Evolutionary conservation across 2,888 invertebrate species (phyloP).

Genomic region (Papilio gigon): DNA sequence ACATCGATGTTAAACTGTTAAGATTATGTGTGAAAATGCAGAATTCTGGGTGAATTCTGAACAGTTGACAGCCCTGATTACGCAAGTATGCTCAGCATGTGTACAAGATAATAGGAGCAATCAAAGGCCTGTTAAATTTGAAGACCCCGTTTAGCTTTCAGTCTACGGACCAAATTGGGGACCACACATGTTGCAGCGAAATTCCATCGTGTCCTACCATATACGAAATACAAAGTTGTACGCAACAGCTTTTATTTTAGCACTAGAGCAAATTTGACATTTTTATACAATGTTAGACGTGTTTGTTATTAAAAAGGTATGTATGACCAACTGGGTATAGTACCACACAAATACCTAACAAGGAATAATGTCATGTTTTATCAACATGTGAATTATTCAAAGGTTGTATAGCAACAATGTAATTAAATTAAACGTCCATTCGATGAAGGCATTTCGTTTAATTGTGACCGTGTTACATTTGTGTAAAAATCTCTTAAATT

Average conservation of each 20-base stretch:
- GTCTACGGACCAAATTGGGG: slow-evolving; percentile 24
- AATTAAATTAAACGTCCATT: no score
- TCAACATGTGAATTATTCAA: no score
- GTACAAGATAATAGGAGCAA: slow-evolving; percentile 17
- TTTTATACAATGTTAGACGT: background rate
- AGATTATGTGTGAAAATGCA: no score
- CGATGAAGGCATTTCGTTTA: no score
- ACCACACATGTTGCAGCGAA: slow-evolving; percentile 34
- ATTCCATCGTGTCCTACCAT: slow-evolving; percentile 10
- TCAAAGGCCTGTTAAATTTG: slow-evolving; percentile 22
- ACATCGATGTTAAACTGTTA: no score
- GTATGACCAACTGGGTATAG: no score
- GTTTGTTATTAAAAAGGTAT: no score
- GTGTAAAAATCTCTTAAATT: no score
- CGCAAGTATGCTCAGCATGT: background rate
- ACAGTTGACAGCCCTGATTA: background rate
- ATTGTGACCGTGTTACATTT: no score
- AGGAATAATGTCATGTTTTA: no score
- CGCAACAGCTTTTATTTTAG: background rate
- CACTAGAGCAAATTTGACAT: slow-evolving; percentile 21
- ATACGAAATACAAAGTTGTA: slow-evolving; percentile 6
- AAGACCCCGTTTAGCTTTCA: slow-evolving; percentile 6
- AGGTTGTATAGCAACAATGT: no score
- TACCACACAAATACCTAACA: no score
- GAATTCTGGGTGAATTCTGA: background rate